These are phyloP conservation scores for Psophia crepitans DNA, from an alignment of 2,113 vertebrate species.

Conservation along the genomic window DNA sequence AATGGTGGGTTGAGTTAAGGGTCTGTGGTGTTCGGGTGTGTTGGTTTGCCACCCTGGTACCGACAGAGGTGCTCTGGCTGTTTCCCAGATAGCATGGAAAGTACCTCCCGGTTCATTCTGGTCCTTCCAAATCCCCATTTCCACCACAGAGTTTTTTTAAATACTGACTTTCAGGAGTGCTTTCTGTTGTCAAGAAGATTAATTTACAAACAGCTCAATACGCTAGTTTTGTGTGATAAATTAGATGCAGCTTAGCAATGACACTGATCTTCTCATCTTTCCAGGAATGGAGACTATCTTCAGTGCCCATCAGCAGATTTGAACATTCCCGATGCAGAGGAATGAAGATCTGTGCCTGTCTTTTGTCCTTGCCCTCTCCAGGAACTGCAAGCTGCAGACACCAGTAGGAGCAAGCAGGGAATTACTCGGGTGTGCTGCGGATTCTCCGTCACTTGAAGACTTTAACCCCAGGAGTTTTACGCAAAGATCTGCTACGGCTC, in stretches of 20 bases:
- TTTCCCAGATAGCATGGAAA: not conserved
- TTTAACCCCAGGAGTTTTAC: not conserved
- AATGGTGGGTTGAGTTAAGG: not conserved
- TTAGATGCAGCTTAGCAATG: not conserved
- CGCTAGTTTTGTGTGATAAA: not conserved
- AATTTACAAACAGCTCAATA: not conserved
- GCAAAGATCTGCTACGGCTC: not conserved
- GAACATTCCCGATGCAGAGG: not conserved
- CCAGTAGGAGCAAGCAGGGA: not conserved
- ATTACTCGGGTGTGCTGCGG: not conserved
- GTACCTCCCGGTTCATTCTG: rapidly evolving
- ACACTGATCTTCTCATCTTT: not conserved
- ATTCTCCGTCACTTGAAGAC: not conserved
- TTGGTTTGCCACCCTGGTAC: not conserved
- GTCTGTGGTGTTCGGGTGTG: not conserved
- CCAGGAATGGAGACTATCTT: not conserved
- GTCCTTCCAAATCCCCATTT: not conserved
- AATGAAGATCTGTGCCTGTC: not conserved
- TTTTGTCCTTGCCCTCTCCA: not conserved
- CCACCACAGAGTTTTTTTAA: not conserved
- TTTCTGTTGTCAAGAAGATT: not conserved
- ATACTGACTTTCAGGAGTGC: rapidly evolving
- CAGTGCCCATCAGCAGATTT: rapidly evolving
- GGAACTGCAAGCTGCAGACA: not conserved
- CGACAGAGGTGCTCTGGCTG: not conserved